Evolutionary conservation across 1,140 invertebrate species (phyloP), one percentile per base, ranked within the genome.

Genomic region (Zaprionus lachaisei): DNA sequence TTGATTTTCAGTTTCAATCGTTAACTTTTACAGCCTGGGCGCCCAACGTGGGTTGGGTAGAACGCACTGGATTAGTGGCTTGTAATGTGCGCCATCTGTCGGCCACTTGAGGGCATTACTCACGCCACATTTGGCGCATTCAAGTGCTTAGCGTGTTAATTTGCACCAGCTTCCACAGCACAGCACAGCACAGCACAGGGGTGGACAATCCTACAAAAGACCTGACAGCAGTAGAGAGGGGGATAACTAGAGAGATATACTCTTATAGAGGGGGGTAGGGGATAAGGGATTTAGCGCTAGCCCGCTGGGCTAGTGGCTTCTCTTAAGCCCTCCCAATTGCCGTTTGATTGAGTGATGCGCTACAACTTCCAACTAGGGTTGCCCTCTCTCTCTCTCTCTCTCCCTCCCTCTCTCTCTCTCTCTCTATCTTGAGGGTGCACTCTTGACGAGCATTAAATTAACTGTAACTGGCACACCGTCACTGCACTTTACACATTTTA

Each of bases 401-500:
- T 66, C 54, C 7, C 31, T 62, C 68, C 49, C 56, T 26, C 28
- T 44, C 47, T 77, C 11, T 31, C 9, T 7, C 54, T 56, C 47
- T 24, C 24, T 28, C 28, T 7, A 7, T 28, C 28, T 66, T 56
- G 77, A 86, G 83, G 84, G 84, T 79, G 84, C 72, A 63, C 57
- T 26, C 55, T 65, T 90, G 85, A 90, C 73, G 85, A 90, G 87
- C 83, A 91, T 91, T 91, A 87, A 91, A 91, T 91, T 91, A 91
- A 91, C 84, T 89, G 85, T 89, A 89, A 82, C 83, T 81, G 83
- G 83, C 83, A 86, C 28, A 28, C 34, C 17, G 14, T 5, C 11
- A 31, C 64, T 91, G 86, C 86, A 91, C 86, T 91, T 91, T 91
- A 91, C 86, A 91, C 86, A 91, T 91, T 91, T 91, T 91, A 91